A percentile compares a stretch with the other conserved stretches of the same genome.
Conservation (phyloP, 2,888 invertebrate genomes). For the Dorcus hopei region DNA sequence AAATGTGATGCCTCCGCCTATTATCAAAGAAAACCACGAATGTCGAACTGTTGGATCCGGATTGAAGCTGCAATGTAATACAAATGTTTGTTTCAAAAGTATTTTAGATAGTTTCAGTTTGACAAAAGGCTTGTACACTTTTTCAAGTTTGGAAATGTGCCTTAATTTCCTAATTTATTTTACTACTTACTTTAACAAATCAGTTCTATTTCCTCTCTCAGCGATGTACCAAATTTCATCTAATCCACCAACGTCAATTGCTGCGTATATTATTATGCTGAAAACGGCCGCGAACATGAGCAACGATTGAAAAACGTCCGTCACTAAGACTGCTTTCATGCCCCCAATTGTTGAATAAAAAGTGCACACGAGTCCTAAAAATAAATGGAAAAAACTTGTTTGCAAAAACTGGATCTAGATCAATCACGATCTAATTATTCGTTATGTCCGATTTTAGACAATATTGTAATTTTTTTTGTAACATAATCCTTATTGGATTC, state of each 20-base stretch:
- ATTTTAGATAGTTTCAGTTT: background rate
- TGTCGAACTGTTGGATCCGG: slow-evolving; percentile 78
- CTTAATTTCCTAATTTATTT: background rate
- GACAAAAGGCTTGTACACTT: too few species aligned
- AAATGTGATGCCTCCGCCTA: slow-evolving; percentile 79
- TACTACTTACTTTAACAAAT: slow-evolving; percentile 61
- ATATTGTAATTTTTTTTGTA: too few species aligned
- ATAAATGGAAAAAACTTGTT: slow-evolving; percentile 6
- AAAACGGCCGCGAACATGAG: slow-evolving; percentile 84
- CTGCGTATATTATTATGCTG: slow-evolving; percentile 72
- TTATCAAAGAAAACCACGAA: slow-evolving; percentile 75
- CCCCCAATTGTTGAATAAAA: slow-evolving; percentile 87
- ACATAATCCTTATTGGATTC: background rate
- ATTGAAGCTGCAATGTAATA: slow-evolving; percentile 57
- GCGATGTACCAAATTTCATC: slow-evolving; percentile 70
- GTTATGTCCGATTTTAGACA: background rate
- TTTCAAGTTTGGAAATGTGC: background rate
- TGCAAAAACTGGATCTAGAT: background rate
- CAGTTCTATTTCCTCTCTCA: slow-evolving; percentile 63
- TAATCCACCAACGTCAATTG: slow-evolving; percentile 68
- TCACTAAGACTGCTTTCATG: slow-evolving; percentile 86
- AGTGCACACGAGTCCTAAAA: slow-evolving; percentile 67
- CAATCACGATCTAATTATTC: too few species aligned
- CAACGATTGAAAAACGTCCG: slow-evolving; percentile 80
- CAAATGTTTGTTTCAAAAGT: too few species aligned